A percentile compares a stretch with the other conserved stretches of the same genome.
These are phyloP conservation scores for Lacerta agilis DNA, from an alignment of 2,797 vertebrate species.

Conservation along the genomic window DNA sequence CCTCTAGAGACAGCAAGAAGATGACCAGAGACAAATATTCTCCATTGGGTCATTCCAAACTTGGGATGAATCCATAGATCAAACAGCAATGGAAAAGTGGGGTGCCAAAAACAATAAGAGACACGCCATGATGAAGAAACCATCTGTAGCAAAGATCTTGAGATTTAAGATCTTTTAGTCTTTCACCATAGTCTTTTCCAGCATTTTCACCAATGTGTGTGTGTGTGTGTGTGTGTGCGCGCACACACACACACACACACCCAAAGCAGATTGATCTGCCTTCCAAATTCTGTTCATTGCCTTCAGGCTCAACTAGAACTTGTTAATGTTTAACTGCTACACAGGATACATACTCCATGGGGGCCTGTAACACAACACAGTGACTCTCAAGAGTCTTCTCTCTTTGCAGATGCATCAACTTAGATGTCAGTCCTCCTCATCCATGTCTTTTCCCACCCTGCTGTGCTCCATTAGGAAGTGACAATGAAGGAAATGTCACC, in stretches of 20 bases:
- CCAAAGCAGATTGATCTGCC: background rate
- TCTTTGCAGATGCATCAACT: constrained; percentile 57
- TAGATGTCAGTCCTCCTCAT: constrained; percentile 24
- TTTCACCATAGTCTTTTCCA: background rate
- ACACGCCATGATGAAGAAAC: background rate
- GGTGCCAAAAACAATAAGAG: constrained; percentile 1
- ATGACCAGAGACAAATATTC: constrained; percentile 66
- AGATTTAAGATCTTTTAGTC: constrained; percentile 32
- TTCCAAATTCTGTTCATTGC: background rate
- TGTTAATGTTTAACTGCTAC: constrained; percentile 79
- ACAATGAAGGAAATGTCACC: background rate
- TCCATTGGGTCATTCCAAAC: constrained; percentile 62
- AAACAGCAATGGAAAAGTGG: background rate
- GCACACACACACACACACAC: background rate
- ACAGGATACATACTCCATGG: constrained; percentile 60
- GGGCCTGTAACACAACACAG: constrained; percentile 30
- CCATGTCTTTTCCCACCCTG: background rate
- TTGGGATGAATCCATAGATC: background rate
- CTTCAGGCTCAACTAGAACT: constrained; percentile 34
- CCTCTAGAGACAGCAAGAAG: constrained; percentile 81
- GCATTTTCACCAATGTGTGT: constrained; percentile 12
- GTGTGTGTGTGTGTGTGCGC: too few relatives aligned
- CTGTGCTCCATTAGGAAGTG: rapidly evolving
- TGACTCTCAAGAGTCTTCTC: constrained; percentile 33
- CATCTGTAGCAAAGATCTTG: rapidly evolving